Evolutionary conservation across 2,113 vertebrate genomes (phyloP).

Genomic region (Aspiorhynchus laticeps): DNA sequence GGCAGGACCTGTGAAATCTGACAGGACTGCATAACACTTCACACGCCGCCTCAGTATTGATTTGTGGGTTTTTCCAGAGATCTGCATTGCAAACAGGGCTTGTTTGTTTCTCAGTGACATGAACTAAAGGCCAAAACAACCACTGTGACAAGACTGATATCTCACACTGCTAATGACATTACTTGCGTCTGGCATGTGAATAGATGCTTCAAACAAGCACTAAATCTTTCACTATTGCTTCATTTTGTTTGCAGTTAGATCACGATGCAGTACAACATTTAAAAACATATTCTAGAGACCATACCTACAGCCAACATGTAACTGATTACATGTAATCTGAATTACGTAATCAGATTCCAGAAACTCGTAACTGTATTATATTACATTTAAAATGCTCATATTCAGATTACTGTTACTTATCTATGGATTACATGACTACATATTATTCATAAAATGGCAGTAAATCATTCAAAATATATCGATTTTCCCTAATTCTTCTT

Average conservation of each 20-base stretch:
- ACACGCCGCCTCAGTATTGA: not conserved
- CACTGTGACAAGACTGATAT: not conserved
- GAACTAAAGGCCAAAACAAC: constrained; percentile 8
- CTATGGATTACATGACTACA: no score
- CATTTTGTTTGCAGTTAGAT: not conserved
- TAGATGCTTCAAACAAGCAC: not conserved
- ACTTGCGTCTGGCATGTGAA: not conserved
- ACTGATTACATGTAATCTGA: no score
- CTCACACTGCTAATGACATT: not conserved
- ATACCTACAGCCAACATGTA: no score
- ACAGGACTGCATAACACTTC: not conserved
- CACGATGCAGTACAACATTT: not conserved
- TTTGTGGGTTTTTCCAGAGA: not conserved
- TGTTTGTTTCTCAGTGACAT: not conserved
- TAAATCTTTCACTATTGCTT: not conserved
- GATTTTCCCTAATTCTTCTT: no score
- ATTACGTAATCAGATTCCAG: no score
- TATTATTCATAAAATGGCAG: no score
- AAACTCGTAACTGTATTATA: no score
- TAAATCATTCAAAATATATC: no score
- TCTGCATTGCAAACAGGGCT: not conserved
- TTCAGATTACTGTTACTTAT: no score
- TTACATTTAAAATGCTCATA: no score
- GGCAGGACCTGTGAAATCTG: constrained; percentile 1
- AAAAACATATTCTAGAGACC: not conserved